Evolutionary conservation across 1,140 invertebrate species (phyloP).

Genomic region (Drosophila pruinosa): DNA sequence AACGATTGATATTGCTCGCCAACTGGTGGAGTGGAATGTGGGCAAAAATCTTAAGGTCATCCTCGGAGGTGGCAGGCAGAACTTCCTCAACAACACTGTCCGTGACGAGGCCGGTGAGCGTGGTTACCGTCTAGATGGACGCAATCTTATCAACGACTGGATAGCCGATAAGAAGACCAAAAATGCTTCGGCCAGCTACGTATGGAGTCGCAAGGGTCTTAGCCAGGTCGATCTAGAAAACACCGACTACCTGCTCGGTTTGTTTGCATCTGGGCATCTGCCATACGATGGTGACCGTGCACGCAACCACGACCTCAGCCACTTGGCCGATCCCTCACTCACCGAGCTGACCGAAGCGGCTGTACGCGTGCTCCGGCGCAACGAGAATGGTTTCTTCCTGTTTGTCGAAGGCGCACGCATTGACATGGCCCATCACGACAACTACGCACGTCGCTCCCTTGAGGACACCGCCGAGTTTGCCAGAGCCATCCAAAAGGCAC

Average conservation of each 20-base stretch:
- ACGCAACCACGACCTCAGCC: constrained; percentile 82
- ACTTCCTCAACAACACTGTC: constrained; percentile 86
- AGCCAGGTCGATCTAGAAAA: constrained; percentile 85
- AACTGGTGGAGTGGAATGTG: constrained; percentile 88
- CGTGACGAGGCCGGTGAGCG: constrained; percentile 87
- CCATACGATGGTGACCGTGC: constrained; percentile 83
- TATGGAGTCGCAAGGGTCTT: constrained; percentile 86
- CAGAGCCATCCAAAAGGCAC: constrained; percentile 87
- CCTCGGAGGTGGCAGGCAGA: constrained; percentile 88
- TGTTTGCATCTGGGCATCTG: constrained; percentile 83
- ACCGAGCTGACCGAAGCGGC: constrained; percentile 93
- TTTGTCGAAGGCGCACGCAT: constrained; percentile 95
- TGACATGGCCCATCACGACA: constrained; percentile 93
- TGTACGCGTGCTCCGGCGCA: constrained; percentile 89
- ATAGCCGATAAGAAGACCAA: constrained; percentile 84
- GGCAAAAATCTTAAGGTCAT: constrained; percentile 86
- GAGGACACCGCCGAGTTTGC: constrained; percentile 91
- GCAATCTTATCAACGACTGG: constrained; percentile 88
- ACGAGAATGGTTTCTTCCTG: constrained; percentile 92
- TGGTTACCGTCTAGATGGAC: constrained; percentile 84
- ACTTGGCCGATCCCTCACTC: constrained; percentile 87
- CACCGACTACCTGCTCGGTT: constrained; percentile 89
- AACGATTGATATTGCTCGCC: constrained; percentile 88
- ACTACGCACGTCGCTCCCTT: constrained; percentile 89
- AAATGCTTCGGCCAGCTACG: constrained; percentile 85